Conservation (phyloP, 2,888 invertebrate genomes). For the Tillus elongatus region DNA sequence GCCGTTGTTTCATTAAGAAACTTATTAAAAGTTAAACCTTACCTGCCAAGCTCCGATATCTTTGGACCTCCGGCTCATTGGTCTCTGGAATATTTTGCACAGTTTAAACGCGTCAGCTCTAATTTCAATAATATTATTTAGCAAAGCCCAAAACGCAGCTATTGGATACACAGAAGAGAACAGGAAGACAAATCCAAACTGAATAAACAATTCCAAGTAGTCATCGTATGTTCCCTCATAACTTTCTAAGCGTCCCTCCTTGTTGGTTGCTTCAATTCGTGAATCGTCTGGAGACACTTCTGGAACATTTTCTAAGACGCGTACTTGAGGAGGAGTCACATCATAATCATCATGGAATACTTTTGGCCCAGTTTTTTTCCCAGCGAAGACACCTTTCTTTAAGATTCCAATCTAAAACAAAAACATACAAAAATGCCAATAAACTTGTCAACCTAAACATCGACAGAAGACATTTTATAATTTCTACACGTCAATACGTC, state of each 20-base stretch:
- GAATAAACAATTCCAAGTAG: constrained; percentile 68
- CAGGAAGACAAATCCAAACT: constrained; percentile 69
- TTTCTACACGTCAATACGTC: too few relatives aligned
- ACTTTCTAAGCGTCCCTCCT: constrained; percentile 57
- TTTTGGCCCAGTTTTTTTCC: constrained; percentile 14
- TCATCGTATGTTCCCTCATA: constrained; percentile 71
- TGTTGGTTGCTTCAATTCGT: constrained; percentile 43
- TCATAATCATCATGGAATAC: constrained; percentile 15
- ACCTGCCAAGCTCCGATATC: constrained; percentile 74
- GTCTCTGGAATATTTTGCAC: constrained; percentile 59
- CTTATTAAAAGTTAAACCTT: too few relatives aligned
- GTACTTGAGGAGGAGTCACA: constrained; percentile 8
- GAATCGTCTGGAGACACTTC: constrained; percentile 43
- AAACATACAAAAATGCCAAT: too few relatives aligned
- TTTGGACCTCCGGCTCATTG: constrained; percentile 56
- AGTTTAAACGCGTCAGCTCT: constrained; percentile 67
- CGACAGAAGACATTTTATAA: too few relatives aligned
- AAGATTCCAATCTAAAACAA: constrained; percentile 10
- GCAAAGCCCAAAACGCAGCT: constrained; percentile 63
- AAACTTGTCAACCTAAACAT: too few relatives aligned
- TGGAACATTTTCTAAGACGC: constrained; percentile 31
- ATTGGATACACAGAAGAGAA: constrained; percentile 70
- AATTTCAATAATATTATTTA: constrained; percentile 67
- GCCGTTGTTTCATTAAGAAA: too few relatives aligned
- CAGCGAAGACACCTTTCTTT: constrained; percentile 9